A percentile compares a stretch with the other conserved stretches of the same genome.
phyloP scores from a whole-genome alignment of 2,888 invertebrate genomes.

The Eueremaeus valkanovi region DNA sequence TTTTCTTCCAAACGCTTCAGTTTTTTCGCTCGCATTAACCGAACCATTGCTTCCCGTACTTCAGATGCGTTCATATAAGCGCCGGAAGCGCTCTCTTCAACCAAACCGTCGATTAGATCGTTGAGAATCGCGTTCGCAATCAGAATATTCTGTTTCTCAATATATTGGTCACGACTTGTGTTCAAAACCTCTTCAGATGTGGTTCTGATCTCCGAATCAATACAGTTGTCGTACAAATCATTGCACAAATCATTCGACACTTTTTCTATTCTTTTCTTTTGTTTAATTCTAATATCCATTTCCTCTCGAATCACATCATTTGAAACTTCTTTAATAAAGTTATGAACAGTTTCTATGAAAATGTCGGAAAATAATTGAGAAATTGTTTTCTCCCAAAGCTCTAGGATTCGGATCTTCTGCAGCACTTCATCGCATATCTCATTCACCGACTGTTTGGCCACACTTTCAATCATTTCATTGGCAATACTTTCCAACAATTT shows the following conservation, averaged over 20 bases:
- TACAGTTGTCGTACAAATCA: neutral
- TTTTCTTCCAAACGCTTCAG: neutral
- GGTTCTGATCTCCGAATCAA: neutral
- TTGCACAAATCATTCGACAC: neutral
- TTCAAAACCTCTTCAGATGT: neutral
- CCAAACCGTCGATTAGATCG: neutral
- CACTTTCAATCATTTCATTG: neutral
- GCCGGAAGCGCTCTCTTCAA: neutral
- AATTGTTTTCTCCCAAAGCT: neutral
- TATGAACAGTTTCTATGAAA: neutral
- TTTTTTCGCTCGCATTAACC: neutral
- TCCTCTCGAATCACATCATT: neutral
- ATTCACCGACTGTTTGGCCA: neutral
- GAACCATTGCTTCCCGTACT: neutral
- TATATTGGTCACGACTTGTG: neutral
- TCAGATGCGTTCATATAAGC: neutral
- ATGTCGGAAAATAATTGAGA: neutral
- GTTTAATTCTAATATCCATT: neutral
- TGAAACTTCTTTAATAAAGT: neutral
- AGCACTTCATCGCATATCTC: neutral
- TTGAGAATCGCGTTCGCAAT: neutral
- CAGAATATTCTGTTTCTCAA: slow-evolving; percentile 1
- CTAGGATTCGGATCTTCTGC: neutral
- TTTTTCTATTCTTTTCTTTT: neutral
- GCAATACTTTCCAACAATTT: neutral